These are phyloP conservation scores for Pelodytes ibericus DNA, from an alignment of 2,797 vertebrate genomes.

Conservation along the genomic window DNA sequence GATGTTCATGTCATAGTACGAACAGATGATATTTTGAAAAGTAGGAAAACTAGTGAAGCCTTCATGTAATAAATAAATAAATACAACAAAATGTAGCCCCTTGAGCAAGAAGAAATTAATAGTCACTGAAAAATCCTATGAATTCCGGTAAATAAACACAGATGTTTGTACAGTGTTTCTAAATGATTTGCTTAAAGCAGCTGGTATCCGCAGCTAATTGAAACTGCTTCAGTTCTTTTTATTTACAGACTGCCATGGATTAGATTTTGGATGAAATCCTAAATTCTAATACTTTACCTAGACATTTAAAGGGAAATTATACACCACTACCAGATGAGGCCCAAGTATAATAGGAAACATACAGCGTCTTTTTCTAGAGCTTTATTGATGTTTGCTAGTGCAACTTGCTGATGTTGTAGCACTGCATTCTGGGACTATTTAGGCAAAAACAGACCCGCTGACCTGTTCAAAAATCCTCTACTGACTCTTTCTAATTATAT, in stretches of 20 bases:
- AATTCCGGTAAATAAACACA: constrained; percentile 3
- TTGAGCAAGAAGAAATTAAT: not conserved
- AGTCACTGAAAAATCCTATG: not conserved
- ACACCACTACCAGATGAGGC: not conserved
- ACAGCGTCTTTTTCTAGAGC: too few species aligned
- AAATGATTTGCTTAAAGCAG: not conserved
- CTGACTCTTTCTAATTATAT: too few species aligned
- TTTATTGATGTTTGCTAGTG: too few species aligned
- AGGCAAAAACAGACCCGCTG: too few species aligned
- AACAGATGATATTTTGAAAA: too few species aligned
- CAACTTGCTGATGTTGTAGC: too few species aligned
- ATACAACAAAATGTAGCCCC: not conserved
- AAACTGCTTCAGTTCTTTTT: not conserved
- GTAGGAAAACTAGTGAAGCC: too few species aligned
- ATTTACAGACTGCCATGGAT: not conserved
- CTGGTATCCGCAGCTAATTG: not conserved
- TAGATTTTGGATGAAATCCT: not conserved
- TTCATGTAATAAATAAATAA: not conserved
- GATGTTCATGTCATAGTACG: too few species aligned
- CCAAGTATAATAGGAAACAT: too few species aligned
- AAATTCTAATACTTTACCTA: not conserved
- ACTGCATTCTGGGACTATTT: too few species aligned
- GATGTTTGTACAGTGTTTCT: constrained; percentile 6
- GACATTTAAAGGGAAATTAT: not conserved
- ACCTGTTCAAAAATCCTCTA: too few species aligned